These are phyloP conservation scores for Cosmopolites sordidus DNA, from an alignment of 2,888 invertebrate genomes.

Conservation along the genomic window DNA sequence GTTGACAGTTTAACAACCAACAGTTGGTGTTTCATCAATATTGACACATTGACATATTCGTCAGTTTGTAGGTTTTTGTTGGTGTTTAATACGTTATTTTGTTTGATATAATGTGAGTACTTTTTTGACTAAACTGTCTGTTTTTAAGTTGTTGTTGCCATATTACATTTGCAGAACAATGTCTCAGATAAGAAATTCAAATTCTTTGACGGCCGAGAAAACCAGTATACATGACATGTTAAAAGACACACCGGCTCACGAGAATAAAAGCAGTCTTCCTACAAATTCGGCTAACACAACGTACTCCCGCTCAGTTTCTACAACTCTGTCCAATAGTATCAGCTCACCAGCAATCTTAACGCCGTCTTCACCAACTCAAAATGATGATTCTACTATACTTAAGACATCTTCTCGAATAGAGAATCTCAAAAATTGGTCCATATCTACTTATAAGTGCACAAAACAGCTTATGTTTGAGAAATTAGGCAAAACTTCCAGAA, in stretches of 20 bases:
- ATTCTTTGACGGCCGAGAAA: constrained; percentile 52
- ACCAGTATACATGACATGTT: constrained; percentile 80
- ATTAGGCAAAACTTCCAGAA: constrained; percentile 88
- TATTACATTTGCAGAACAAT: constrained; percentile 26
- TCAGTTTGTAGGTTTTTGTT: too few species aligned
- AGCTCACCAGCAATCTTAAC: constrained; percentile 50
- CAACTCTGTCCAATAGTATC: constrained; percentile 51
- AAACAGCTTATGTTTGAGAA: constrained; percentile 95
- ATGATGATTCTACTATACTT: constrained; percentile 59
- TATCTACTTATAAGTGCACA: constrained; percentile 97
- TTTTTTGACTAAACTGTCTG: too few species aligned
- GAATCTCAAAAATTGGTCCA: constrained; percentile 92
- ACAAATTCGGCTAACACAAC: constrained; percentile 63
- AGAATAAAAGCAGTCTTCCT: constrained; percentile 70
- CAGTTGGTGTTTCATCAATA: too few species aligned
- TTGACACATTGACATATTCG: too few species aligned
- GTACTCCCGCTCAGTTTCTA: constrained; percentile 68
- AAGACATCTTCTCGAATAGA: constrained; percentile 79
- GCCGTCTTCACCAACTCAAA: constrained; percentile 51
- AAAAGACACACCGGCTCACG: constrained; percentile 75
- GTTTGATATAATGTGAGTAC: too few species aligned
- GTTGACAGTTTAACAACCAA: too few species aligned
- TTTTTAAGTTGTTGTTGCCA: too few species aligned
- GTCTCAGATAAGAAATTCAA: constrained; percentile 44
- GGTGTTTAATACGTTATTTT: too few species aligned